Base-by-base conservation (phyloP, 1,140 invertebrate genomes). In the Calephelis virginiensis region DNA sequence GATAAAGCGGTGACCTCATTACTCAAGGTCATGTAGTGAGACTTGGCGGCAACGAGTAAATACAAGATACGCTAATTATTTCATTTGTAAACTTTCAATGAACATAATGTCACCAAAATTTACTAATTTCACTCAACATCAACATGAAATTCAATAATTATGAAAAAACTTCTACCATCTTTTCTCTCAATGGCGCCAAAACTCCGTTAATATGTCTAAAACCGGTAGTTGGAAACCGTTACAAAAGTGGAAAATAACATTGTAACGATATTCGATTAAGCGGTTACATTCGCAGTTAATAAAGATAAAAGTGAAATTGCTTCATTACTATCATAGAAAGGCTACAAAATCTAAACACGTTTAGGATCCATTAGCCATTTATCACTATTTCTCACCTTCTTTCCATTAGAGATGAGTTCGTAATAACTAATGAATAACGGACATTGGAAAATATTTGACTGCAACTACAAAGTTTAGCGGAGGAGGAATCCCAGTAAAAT, bases 301-400 rank as follows among this genome's bases (percentile, higher is more conserved):
- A 59, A 59, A 59, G 56, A 59, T 59, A 59, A 59, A 11, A 59
- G 56, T 59, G 56, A 59, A 59, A 59, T 59, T 59, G 56, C 56
- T 37, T 59, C 37, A 59, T 59, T 59, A 40, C 56, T 59, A 59
- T 59, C 28, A 59, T 59, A 59, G 56, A 59, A 59, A 59, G 56
- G 56, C 56, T 59, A 59, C 56, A 59, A 59, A 59, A 59, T 37
- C 17, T 28, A 59, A 59, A 59, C 56, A 59, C 28, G 56, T 66
- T 69, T 64, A 70, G 66, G 49, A 66, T 65, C 72, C 64, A 76
- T 76, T 74, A 72, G 67, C 49, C 68, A 71, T 71, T 74, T 76
- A 74, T 76, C 70, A 70, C 70, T 75, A 76, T 66, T 80, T 76
- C 78, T 72, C 71, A 73, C 71, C 72, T 80, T 69, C 61, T 38